Evolutionary conservation across 2,888 invertebrate genomes (phyloP), one percentile per base, ranked within the genome.

Genomic region (Octodonta nipae): DNA sequence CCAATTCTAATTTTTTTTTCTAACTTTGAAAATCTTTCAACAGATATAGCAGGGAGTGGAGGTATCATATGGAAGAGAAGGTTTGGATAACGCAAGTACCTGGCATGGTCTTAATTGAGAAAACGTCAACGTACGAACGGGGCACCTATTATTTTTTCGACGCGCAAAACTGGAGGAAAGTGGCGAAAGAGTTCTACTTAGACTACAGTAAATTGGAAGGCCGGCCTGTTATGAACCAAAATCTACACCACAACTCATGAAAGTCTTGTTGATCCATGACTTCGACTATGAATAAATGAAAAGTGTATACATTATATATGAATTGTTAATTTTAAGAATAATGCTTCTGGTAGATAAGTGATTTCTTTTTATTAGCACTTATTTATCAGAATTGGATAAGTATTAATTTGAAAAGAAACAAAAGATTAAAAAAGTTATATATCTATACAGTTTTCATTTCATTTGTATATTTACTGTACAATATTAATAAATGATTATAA

Each of bases 111-210:
- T 82, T 89, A 58, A 76, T 86, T 51, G 91, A 96, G 64, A 96
- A 95, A 67, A 93, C 91, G 46, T 78, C 80, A 53, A 86, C 87
- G 49, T 96, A 91, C 67, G 96, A 98, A 71, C 77, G 93, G 58
- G 96, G 96, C 68, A 95, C 93, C 55, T 98, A 98, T 71, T 95
- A 91, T 70, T 93, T 93, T 69, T 98, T 98, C 65, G 98, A 98
- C 70, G 91, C 91, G 59, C 86, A 89, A 67, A 93, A 86, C 67
- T 98, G 98, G 96, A 76, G 95, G 63, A 96, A 95, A 74, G 47
- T 47, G 61, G 82, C 92, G 59, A 96, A 95, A 68, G 96, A 96
- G 68, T 93, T 98, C 73, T 85, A 89, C 69, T 73, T 98, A 67
- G 96, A 98, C 70, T 95, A 96, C 73, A 91, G 89, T 70, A 93